Evolutionary conservation across 2,888 invertebrate species (phyloP), one percentile per base, ranked within the genome.

Genomic region (Spilarctia lutea): DNA sequence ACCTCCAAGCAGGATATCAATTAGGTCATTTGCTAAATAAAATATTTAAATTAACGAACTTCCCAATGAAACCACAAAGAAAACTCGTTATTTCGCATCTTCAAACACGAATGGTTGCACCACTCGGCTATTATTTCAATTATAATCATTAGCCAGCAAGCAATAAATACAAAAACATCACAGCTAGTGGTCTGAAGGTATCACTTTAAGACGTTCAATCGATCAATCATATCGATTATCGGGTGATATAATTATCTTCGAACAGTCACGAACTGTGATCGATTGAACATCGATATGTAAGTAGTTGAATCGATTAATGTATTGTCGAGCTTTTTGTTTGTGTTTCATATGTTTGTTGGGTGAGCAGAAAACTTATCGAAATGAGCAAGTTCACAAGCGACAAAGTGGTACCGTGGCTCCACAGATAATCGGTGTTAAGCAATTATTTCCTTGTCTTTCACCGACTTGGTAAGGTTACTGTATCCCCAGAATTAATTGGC

Each of bases 191-290:
- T 63, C 68, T 35, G 35, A n/a, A 69, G 35, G 18, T 52, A 69
- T 66, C 65, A 66, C 65, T 39, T 39, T 39, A n/a, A 66, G 65
- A 33, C 35, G 39, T 35, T 35, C 18, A 30, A n/a, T 30, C 68
- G 42, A 84, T 83, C 76, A 71, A 82, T 84, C 82, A 80, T 76
- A 80, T 72, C 78, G 63, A 60, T 60, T 67, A 73, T 42, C n/a
- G 66, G 75, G 74, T 79, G 83, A 83, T 85, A 83, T 81, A 81
- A 83, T 83, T 85, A 83, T 83, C 85, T 76, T 18, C 65, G 63
- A 80, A 8, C 72, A 70, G 81, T 83, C 85, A 81, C 79, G 75
- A 79, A 35, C 16, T 11, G 30, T 85, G 79, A 83, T 83, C 68
- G 83, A 85, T 85, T n/a, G 67, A 66, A 52, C 24, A 72, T 76